Base-by-base conservation (phyloP, 2,113 vertebrate genomes). In the Vulpes lagopus region DNA sequence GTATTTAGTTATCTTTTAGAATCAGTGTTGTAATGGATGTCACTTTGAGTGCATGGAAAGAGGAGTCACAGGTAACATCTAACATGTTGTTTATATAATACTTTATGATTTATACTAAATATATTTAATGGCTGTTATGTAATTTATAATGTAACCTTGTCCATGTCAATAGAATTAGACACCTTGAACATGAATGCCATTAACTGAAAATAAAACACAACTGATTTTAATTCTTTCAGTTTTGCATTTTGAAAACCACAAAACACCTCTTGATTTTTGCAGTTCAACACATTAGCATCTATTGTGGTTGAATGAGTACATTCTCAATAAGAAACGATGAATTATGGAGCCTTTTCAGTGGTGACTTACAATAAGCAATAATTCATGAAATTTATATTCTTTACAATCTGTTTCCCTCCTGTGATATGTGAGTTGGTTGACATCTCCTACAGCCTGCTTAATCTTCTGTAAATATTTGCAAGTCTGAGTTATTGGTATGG, bases 401-500 rank as follows among this genome's bases (percentile, higher is more conserved):
- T 95, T 91, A 87, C 69, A 86, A 35, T 95, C 25, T 87, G n/a
- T 86, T 97, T 94, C 38, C 16, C 51, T 96, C 55, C 49, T 94
- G 51, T 85, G 35, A 94, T 93, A 91, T 85, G 71, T 59, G 55
- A 9, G 5, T 53, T 93, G 20, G 62, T 67, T 96, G 81, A 85
- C 80, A 97, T 93, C 19, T 95, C 60, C 64, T 94, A 49, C 17
- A 94, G 67, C 12, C 38, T 94, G 43, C 51, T 97, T 95, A 91
- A 91, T 93, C 96, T 96, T 97, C 94, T 92, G 59, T 88, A 96
- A 97, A 97, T 97, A 95, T 97, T 96, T 97, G 53, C 74, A 88
- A 85, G 59, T 96, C 65, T 81, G 65, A 92, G 96, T 92, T 78
- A 89, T 88, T 91, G n/a, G 11, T 73, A 93, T 59, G 65, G 55